Percentiles rank a stretch among this genome's conserved stretches.
Evolutionary conservation across 2,797 vertebrate genomes (phyloP).

Genomic region (Melopsittacus undulatus): DNA sequence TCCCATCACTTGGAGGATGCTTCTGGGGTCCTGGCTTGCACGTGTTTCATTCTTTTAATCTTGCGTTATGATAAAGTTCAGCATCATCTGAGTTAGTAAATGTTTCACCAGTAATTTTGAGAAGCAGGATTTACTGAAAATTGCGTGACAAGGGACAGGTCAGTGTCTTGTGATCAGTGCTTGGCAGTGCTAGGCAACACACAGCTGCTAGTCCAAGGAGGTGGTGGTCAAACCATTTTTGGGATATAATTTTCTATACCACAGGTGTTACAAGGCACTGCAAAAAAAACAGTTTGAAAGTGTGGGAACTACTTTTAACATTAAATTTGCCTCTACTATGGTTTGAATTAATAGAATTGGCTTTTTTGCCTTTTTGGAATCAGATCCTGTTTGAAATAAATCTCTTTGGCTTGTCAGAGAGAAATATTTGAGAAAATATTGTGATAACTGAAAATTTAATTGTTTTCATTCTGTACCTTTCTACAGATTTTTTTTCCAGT

Average conservation of each 20-base stretch:
- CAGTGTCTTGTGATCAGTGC: not conserved
- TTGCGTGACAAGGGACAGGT: not conserved
- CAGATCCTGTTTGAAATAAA: not conserved
- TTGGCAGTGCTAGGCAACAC: not conserved
- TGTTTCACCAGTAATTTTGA: not conserved
- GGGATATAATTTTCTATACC: not conserved
- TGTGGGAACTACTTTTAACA: not conserved
- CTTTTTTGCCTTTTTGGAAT: conserved; percentile 2
- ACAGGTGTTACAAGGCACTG: not conserved
- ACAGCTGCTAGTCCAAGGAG: not conserved
- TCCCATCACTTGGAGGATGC: not conserved
- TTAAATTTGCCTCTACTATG: not conserved
- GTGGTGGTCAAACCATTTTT: not conserved
- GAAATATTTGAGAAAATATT: conserved; percentile 33
- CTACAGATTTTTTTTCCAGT: conserved; percentile 16
- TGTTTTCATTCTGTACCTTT: conserved; percentile 38
- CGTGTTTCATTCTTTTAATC: not conserved
- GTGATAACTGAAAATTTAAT: conserved; percentile 47
- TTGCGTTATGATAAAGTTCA: not conserved
- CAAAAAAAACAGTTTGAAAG: not conserved
- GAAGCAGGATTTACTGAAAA: not conserved
- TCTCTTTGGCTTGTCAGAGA: not conserved
- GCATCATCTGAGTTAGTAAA: not conserved
- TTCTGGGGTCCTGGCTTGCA: not conserved
- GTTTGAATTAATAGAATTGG: not conserved